A percentile compares a stretch with the other conserved stretches of the same genome.
Conservation (phyloP, 2,888 invertebrate species). For the Dione vanillae region DNA sequence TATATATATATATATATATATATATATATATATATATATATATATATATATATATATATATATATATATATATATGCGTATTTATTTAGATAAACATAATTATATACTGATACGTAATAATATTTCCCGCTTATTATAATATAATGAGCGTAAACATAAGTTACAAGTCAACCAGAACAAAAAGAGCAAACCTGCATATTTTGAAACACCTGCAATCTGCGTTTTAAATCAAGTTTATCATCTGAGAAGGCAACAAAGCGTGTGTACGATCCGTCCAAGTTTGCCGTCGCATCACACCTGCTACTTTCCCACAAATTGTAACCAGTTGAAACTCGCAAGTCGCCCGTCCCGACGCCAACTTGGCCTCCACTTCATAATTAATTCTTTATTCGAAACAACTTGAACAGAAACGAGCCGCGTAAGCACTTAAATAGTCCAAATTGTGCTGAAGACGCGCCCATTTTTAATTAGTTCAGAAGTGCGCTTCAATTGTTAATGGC, state of each 20-base stretch:
- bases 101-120: no score
- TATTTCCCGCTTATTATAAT: constrained; percentile 1
- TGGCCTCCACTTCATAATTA: constrained; percentile 81
- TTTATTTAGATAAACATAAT: no score
- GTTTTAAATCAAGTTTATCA: constrained; percentile 82
- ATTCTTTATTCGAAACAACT: constrained; percentile 83
- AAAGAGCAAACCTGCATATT: constrained; percentile 43
- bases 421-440: constrained; percentile 82
- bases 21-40: no score
- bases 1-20: no score
- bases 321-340: constrained; percentile 75
- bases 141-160: not conserved
- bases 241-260: constrained; percentile 79
- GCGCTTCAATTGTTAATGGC: constrained; percentile 78
- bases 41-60: no score
- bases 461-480: constrained; percentile 81
- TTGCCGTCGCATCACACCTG: constrained; percentile 76
- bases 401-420: constrained; percentile 76
- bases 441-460: constrained; percentile 78
- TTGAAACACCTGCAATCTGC: constrained; percentile 75
- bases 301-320: constrained; percentile 81
- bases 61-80: no score
- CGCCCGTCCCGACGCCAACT: constrained; percentile 67
- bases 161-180: not conserved
- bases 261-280: constrained; percentile 71